Evolutionary conservation across 2,797 vertebrate species (phyloP), one percentile per base, ranked within the genome.

Genomic region (Leptodactylus fallax): DNA sequence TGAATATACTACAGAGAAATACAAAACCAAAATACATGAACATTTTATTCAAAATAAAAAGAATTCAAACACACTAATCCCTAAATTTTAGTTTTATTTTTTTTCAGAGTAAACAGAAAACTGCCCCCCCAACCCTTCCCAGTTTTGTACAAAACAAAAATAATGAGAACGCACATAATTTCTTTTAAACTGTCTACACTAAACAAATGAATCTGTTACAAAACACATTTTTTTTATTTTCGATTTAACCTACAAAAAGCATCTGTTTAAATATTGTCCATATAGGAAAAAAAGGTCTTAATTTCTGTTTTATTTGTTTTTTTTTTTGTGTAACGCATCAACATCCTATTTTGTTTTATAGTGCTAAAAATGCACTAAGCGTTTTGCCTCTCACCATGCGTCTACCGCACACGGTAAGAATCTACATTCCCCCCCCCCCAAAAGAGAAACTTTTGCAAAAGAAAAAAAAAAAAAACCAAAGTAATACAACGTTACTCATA

Each of bases 101-200:
- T 55, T 77, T 77, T 55, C 87, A 89, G 71, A 78, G 87, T 47
- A 65, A 89, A 89, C 79, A 82, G 56, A 83, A 89, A 83, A 82
- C 25, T 63, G 9, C 67, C 67, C 72, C 88, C 67, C 17, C 0
- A 47, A 79, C 83, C 14, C 21, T n/a, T 21, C 83, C 82, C 53
- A 16, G 23, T 76, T 89, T 89, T 89, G 74, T 89, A 89, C 88
- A 89, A 89, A 89, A 86, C 88, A 89, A 89, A 88, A 89, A 82
- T 78, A 83, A 87, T 78, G 82, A 89, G 67, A 89, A 78, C 72
- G 79, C 88, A 89, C 88, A 27, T 61, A 2, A 85, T 85, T 89
- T 83, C 55, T 16, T 83, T 85, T 74, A 56, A 89, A 89, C 83
- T 86, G 88, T 81, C 88, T 85, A 89, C 88, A 86, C 84, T 89